Evolutionary conservation across 2,113 vertebrate species (phyloP), one percentile per base, ranked within the genome.

Genomic region (Salvelinus fontinalis): DNA sequence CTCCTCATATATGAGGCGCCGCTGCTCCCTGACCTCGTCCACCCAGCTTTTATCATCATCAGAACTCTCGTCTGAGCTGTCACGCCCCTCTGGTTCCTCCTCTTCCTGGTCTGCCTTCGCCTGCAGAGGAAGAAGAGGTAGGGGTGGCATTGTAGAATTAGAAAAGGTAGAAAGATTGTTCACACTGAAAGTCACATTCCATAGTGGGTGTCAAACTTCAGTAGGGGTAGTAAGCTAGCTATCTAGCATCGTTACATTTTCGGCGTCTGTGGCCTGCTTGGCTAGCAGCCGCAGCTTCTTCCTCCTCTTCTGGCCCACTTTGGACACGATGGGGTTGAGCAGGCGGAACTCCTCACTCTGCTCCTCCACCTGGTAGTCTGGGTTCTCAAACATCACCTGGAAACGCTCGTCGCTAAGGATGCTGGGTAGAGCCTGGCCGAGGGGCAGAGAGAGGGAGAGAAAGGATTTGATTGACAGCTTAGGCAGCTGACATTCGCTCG

Each of bases 301-400:
- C 87, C 94, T 97, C 83, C 96, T 94, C 86, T 97, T 97, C 78
- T 96, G 95, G 77, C 93, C 94, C 22, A 98, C 95, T 91, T 97
- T 97, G 72, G 98, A 99, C 85, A 99, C 95, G 57, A 99, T 96
- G 24, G 98, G 97, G 85, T 99, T 99, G 82, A 99, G 93, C 80
- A 99, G 93, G 51, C 98, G 93, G 81, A 95, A 99, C 88, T 99
- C 97, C 88, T 99, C 97, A 77, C 97, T 98, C 83, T 95, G 93
- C 86, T 97, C 94, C 11, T 99, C 97, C 79, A 99, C 98, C 86
- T 99, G 97, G 92, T 95, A 99, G 83, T 99, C 97, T 0, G 97
- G 97, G 86, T 99, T 97, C 88, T 99, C 97, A 81, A 99, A 99
- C 97, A 99, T 99, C 85, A 97, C 92, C 93, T 98, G 97, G 91